Percentiles rank a stretch among this genome's conserved stretches.
phyloP scores from a whole-genome alignment of 1,140 invertebrate species.

The Periplaneta americana region DNA sequence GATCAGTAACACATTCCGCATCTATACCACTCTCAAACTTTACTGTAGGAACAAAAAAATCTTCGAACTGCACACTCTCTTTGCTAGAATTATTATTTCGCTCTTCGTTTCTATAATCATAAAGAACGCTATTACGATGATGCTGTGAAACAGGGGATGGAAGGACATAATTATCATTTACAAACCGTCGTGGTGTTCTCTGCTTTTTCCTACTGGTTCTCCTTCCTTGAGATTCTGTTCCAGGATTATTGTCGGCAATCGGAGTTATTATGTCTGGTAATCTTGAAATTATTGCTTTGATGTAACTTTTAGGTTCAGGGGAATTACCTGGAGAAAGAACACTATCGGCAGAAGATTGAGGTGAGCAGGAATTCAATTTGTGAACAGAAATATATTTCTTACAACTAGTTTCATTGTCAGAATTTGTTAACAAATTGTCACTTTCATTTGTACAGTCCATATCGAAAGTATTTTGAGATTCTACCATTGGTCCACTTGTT shows the following conservation, averaged over 20 bases:
- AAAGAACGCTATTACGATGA: neutral
- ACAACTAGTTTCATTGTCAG: neutral
- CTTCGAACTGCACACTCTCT: neutral
- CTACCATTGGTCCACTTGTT: neutral
- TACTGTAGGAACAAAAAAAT: neutral
- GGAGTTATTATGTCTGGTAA: neutral
- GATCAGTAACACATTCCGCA: neutral
- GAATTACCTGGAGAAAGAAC: neutral
- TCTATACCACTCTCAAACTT: neutral
- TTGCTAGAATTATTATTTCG: too few relatives aligned
- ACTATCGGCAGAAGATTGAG: neutral
- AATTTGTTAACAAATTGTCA: neutral
- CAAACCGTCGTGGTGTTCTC: neutral
- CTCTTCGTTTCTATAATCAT: neutral
- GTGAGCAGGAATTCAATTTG: neutral
- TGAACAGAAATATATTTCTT: too few relatives aligned
- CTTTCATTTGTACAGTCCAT: neutral
- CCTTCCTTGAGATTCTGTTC: neutral
- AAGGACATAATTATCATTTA: neutral
- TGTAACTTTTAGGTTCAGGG: neutral
- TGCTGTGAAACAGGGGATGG: neutral
- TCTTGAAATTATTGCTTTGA: neutral
- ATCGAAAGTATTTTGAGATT: neutral
- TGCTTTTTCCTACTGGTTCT: neutral
- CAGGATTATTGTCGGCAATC: neutral